Conservation (phyloP, 1,140 invertebrate species). For the Drosophila repleta region DNA sequence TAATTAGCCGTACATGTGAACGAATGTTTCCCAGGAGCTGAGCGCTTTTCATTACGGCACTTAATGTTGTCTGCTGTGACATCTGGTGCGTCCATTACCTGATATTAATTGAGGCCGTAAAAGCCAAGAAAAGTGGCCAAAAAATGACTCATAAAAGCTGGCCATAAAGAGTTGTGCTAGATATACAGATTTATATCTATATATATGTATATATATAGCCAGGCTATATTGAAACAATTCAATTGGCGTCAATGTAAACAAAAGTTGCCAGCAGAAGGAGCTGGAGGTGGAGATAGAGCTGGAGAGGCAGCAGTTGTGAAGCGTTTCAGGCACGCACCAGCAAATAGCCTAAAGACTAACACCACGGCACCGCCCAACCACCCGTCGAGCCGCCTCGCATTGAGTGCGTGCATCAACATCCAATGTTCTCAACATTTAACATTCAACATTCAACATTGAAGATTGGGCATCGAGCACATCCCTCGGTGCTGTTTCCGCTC, state of each 20-base stretch:
- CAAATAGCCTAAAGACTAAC: constrained; percentile 25
- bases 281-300: not conserved
- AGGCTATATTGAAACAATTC: constrained; percentile 50
- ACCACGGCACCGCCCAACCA: constrained; percentile 22
- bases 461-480: constrained; percentile 37
- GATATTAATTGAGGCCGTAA: constrained; percentile 55
- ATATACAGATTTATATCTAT: not conserved
- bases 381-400: constrained; percentile 5
- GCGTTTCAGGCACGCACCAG: constrained; percentile 52
- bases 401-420: constrained; percentile 52
- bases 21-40: constrained; percentile 48
- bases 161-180: constrained; percentile 27
- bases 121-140: constrained; percentile 36
- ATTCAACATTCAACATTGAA: not conserved
- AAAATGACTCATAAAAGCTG: constrained; percentile 35
- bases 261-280: constrained; percentile 21
- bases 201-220: not conserved
- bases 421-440: constrained; percentile 31
- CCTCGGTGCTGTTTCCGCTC: constrained; percentile 73
- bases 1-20: constrained; percentile 25
- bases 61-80: constrained; percentile 40
- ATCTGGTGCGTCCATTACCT: constrained; percentile 51
- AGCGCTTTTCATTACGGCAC: constrained; percentile 37
- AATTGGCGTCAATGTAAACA: constrained; percentile 72
- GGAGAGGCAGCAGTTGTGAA: constrained; percentile 8